These are phyloP conservation scores for Cataglyphis cursor DNA, from an alignment of 2,888 invertebrate genomes.

Conservation along the genomic window DNA sequence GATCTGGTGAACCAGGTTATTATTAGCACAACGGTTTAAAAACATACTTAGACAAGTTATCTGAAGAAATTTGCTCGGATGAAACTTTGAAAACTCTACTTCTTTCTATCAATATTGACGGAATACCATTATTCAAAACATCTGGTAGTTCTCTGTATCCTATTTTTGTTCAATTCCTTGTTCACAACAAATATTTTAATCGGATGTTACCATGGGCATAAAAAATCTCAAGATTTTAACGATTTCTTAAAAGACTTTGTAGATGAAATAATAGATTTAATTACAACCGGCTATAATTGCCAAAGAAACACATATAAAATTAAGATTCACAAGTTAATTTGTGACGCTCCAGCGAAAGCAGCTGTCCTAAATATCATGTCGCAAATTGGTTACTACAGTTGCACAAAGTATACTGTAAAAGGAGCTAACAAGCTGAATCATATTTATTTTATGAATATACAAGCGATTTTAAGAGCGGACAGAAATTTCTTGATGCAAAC, in stretches of 20 bases:
- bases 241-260: too few relatives aligned
- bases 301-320: too few relatives aligned
- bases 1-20: too few relatives aligned
- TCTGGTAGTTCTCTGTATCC: neutral
- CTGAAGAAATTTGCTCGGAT: neutral
- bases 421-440: neutral
- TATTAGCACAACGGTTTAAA: too few relatives aligned
- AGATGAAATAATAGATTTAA: too few relatives aligned
- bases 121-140: neutral
- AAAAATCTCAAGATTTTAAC: too few relatives aligned
- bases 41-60: too few relatives aligned
- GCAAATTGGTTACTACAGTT: neutral
- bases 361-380: neutral
- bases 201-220: neutral
- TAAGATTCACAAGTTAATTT: neutral
- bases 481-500: neutral
- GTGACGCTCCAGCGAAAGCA: neutral
- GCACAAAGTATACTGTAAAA: neutral
- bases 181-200: conserved; percentile 7
- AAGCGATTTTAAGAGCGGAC: neutral
- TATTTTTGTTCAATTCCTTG: conserved; percentile 4
- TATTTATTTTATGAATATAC: neutral
- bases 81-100: neutral
- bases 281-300: too few relatives aligned
- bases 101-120: neutral